Conservation (phyloP, 1,140 invertebrate genomes). For the Drosophila neocordata region DNA sequence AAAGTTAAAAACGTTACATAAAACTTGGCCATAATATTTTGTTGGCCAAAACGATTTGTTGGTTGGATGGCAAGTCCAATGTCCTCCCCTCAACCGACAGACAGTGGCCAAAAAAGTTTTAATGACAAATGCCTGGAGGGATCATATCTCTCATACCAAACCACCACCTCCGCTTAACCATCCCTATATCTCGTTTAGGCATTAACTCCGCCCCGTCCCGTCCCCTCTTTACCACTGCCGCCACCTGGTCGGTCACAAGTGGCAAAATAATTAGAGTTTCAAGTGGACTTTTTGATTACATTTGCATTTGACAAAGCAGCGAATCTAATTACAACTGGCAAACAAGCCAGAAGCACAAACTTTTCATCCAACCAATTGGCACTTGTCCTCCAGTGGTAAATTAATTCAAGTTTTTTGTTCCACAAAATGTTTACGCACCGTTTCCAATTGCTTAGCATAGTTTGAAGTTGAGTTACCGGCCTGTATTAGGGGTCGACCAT, state of each 20-base stretch:
- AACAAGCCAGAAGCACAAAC: constrained; percentile 62
- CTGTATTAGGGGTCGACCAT: constrained; percentile 92
- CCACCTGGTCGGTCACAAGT: constrained; percentile 58
- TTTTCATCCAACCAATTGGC: constrained; percentile 59
- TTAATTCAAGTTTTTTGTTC: constrained; percentile 32
- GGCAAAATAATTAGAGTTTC: constrained; percentile 79
- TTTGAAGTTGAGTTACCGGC: constrained; percentile 93
- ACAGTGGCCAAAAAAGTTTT: constrained; percentile 61
- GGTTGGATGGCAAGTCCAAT: too few relatives aligned
- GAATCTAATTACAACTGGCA: constrained; percentile 77
- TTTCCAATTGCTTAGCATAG: constrained; percentile 95
- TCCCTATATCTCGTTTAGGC: background rate
- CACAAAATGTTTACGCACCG: constrained; percentile 86
- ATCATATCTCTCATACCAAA: background rate
- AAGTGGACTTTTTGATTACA: constrained; percentile 81
- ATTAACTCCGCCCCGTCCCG: too few relatives aligned
- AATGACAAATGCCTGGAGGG: constrained; percentile 54
- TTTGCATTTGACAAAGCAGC: constrained; percentile 80
- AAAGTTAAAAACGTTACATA: background rate
- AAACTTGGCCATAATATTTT: constrained; percentile 65
- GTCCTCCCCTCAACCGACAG: constrained; percentile 10
- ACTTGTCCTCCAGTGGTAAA: constrained; percentile 54
- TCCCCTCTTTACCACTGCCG: constrained; percentile 10
- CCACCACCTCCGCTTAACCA: too few relatives aligned
- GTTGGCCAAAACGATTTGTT: constrained; percentile 58